These are phyloP conservation scores for Dasypolia templi DNA, from an alignment of 2,888 invertebrate species.

Conservation along the genomic window DNA sequence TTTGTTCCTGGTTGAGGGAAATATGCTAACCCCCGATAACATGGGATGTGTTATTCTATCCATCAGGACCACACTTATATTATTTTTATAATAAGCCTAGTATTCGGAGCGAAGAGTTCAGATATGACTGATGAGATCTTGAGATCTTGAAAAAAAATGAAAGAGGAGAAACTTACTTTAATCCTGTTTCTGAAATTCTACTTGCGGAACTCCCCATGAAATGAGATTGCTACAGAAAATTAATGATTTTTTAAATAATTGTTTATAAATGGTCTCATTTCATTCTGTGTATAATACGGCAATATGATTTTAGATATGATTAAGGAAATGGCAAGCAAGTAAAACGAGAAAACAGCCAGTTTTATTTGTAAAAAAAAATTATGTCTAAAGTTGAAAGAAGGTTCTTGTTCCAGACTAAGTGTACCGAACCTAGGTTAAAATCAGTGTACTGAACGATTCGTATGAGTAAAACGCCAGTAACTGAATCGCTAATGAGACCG, in stretches of 20 bases:
- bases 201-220: slow-evolving; percentile 55
- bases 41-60: background rate
- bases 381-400: slow-evolving; percentile 14
- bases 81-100: background rate
- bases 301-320: slow-evolving; percentile 28
- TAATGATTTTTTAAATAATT: slow-evolving; percentile 44
- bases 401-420: slow-evolving; percentile 1
- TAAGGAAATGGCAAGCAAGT: slow-evolving; percentile 10
- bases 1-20: background rate
- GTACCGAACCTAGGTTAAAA: too few relatives aligned
- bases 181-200: slow-evolving; percentile 42
- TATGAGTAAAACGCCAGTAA: background rate
- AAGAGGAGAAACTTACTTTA: slow-evolving; percentile 44
- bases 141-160: background rate
- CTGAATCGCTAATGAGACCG: background rate
- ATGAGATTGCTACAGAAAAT: background rate
- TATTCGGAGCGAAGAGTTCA: background rate
- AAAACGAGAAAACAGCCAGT: slow-evolving; percentile 16
- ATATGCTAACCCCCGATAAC: background rate
- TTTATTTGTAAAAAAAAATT: background rate
- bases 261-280: background rate
- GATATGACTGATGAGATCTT: background rate
- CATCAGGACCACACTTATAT: background rate
- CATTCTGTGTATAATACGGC: slow-evolving; percentile 29
- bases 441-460: background rate